Evolutionary conservation across 2,888 invertebrate genomes (phyloP).

Genomic region (Ormyrus rosae): DNA sequence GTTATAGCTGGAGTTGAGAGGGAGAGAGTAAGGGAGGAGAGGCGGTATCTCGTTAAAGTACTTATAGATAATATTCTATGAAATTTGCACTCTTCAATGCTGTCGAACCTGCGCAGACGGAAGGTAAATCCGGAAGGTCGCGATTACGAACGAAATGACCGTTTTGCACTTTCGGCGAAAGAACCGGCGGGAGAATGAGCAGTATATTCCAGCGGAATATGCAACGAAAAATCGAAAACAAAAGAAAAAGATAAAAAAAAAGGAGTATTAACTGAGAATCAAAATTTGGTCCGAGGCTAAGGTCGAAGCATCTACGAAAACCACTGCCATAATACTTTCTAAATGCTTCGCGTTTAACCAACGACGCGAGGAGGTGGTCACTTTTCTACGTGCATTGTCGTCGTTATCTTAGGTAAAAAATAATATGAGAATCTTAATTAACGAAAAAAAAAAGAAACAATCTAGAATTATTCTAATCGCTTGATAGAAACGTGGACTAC

Average conservation of each 20-base stretch:
- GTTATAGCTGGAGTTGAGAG: constrained; percentile 24
- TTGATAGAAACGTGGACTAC: constrained; percentile 49
- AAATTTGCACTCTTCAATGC: constrained; percentile 32
- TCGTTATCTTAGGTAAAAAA: constrained; percentile 60
- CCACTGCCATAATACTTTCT: constrained; percentile 73
- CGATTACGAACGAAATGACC: constrained; percentile 7
- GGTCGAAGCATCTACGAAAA: constrained; percentile 73
- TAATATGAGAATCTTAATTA: constrained; percentile 40
- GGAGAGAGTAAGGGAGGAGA: constrained; percentile 5
- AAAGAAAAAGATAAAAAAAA: constrained; percentile 2
- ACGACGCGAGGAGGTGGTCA: constrained; percentile 72
- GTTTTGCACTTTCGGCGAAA: constrained; percentile 21
- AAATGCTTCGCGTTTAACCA: constrained; percentile 74
- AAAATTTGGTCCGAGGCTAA: constrained; percentile 72
- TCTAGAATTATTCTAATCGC: constrained; percentile 49
- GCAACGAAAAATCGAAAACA: neutral
- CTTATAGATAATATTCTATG: constrained; percentile 37
- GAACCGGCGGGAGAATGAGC: neutral
- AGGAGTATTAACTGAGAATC: constrained; percentile 60
- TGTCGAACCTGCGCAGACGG: constrained; percentile 17
- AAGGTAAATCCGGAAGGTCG: neutral
- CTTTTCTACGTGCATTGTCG: constrained; percentile 75
- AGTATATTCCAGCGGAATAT: constrained; percentile 15
- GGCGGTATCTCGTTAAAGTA: constrained; percentile 21
- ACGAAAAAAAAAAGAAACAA: neutral